Percentiles rank a stretch among this genome's conserved stretches.
These are phyloP conservation scores for Pseudochirops corinnae DNA, from an alignment of 2,797 vertebrate genomes.

Conservation along the genomic window DNA sequence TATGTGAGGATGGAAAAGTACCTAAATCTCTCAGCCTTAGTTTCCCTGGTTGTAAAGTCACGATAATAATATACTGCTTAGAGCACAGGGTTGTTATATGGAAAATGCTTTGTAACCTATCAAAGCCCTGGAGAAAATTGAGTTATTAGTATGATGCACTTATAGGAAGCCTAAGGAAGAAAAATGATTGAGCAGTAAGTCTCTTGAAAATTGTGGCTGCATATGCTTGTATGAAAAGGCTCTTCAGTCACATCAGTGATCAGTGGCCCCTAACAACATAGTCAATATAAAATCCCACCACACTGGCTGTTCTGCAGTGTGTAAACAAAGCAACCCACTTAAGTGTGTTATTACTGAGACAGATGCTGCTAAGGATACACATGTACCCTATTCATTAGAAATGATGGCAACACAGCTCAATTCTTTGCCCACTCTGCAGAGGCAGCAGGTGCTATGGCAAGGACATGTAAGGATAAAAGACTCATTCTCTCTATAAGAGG, in stretches of 20 bases:
- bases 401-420: fast-evolving
- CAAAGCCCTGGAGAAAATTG: not conserved
- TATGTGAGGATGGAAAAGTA: not conserved
- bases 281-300: not conserved
- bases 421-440: not conserved
- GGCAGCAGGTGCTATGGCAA: not conserved
- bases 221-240: not conserved
- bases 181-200: not conserved
- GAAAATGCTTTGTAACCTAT: not conserved
- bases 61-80: not conserved
- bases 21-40: not conserved
- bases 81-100: not conserved
- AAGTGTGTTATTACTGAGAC: not conserved
- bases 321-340: not conserved
- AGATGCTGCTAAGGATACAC: not conserved
- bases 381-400: fast-evolving
- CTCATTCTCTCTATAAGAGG: not conserved
- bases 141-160: not conserved
- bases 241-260: not conserved
- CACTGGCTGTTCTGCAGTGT: not conserved
- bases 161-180: not conserved
- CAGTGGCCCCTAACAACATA: not conserved
- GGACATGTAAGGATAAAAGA: not conserved
- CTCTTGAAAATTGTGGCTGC: not conserved
- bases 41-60: not conserved